A percentile compares a stretch with the other conserved stretches of the same genome.
phyloP scores from a whole-genome alignment of 2,797 vertebrate species.

The Hirundo rustica region DNA sequence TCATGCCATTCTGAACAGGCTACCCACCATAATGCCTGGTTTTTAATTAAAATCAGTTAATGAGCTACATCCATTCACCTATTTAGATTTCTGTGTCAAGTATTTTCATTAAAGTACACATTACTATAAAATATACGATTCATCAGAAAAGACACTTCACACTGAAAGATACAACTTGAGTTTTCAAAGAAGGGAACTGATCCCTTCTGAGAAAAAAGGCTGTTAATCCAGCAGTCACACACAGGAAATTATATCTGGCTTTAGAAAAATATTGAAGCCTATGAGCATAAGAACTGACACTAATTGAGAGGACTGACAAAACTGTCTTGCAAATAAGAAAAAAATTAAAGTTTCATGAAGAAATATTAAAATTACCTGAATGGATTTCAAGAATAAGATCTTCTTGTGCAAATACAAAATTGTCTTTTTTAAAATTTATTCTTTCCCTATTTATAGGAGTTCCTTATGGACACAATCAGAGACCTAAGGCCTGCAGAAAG shows the following conservation, averaged over 20 bases:
- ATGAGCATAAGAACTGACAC: not conserved
- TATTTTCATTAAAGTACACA: not conserved
- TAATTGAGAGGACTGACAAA: not conserved
- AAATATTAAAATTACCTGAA: not conserved
- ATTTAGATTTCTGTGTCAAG: not conserved
- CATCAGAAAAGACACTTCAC: not conserved
- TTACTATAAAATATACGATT: not conserved
- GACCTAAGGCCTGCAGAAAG: not conserved
- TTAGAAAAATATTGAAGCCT: not conserved
- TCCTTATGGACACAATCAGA: not conserved
- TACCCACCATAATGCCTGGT: not conserved
- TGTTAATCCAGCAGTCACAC: not conserved
- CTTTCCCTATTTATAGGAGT: not conserved
- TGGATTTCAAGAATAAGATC: not conserved
- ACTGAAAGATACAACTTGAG: not conserved
- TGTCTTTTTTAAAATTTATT: not conserved
- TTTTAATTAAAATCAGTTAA: conserved; percentile 32
- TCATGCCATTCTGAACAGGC: not conserved
- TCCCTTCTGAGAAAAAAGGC: not conserved
- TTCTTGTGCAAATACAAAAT: not conserved
- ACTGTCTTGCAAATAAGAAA: not conserved
- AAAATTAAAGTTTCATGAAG: not conserved
- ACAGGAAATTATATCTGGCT: not conserved
- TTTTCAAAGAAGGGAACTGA: not conserved
- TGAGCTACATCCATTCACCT: not conserved